phyloP scores from a whole-genome alignment of 2,888 invertebrate species.

The Dascillus cervinus region DNA sequence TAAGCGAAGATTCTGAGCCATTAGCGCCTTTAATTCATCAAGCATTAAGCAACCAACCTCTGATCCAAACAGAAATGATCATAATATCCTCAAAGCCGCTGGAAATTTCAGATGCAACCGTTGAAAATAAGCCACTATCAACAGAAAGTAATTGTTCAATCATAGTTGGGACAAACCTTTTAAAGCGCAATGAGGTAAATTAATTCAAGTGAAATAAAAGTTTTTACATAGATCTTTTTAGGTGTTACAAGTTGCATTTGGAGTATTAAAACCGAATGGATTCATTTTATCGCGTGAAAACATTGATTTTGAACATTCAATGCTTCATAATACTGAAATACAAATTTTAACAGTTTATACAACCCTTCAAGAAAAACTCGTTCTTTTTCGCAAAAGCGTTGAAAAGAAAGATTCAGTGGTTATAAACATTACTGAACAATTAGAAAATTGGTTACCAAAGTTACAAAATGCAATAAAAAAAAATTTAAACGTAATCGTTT shows the following conservation, averaged over 20 bases:
- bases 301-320: neutral
- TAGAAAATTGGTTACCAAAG: conserved; percentile 50
- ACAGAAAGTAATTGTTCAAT: conserved; percentile 26
- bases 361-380: no score
- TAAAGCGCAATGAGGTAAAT: conserved; percentile 45
- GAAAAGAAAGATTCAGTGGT: no score
- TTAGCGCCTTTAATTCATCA: conserved; percentile 50
- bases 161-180: conserved; percentile 35
- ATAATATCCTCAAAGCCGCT: conserved; percentile 48
- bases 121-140: conserved; percentile 54
- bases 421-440: no score
- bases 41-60: conserved; percentile 58
- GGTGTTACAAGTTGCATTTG: no score
- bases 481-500: conserved; percentile 47
- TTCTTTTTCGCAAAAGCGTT: no score
- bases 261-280: no score
- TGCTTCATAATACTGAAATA: no score
- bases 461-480: conserved; percentile 32
- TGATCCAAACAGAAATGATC: conserved; percentile 59
- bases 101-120: conserved; percentile 46
- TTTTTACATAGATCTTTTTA: no score
- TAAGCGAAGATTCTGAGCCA: conserved; percentile 31
- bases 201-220: no score
- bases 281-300: conserved; percentile 8
- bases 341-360: no score